Percentiles rank a stretch among this genome's conserved stretches.
Evolutionary conservation across 2,797 vertebrate genomes (phyloP).

Genomic region (Phoxinus dragarum): DNA sequence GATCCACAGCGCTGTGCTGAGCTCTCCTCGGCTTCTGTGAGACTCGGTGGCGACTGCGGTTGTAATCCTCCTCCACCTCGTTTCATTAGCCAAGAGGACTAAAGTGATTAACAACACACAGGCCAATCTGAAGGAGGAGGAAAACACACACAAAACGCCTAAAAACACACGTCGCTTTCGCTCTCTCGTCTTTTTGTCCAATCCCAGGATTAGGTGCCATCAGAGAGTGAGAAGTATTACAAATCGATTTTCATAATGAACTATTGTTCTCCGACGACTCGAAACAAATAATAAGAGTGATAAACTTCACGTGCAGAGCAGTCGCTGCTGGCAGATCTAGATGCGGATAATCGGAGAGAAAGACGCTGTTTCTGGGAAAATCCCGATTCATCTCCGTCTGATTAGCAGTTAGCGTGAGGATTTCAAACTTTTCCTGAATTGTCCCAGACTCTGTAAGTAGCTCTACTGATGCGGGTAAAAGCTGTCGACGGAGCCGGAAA

Average conservation of each 20-base stretch:
- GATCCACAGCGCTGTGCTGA: conserved; percentile 43
- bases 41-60: conserved; percentile 55
- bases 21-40: conserved; percentile 39
- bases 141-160: conserved; percentile 73
- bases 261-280: conserved; percentile 77
- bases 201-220: conserved; percentile 83
- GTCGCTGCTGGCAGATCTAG: not conserved
- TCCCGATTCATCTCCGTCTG: conserved; percentile 73
- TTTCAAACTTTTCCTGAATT: conserved; percentile 71
- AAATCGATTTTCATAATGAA: conserved; percentile 79
- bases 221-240: conserved; percentile 83
- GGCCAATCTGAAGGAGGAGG: conserved; percentile 63
- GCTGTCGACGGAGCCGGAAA: conserved; percentile 38
- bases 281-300: conserved; percentile 66
- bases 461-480: conserved; percentile 59
- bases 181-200: conserved; percentile 54
- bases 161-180: conserved; percentile 67
- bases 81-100: conserved; percentile 84
- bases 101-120: conserved; percentile 82
- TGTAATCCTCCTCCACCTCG: conserved; percentile 81
- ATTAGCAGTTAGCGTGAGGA: conserved; percentile 76
- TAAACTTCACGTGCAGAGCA: conserved; percentile 16
- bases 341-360: conserved; percentile 74
- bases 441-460: conserved; percentile 66
- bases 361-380: conserved; percentile 70